Conservation (phyloP, 2,797 vertebrate species). For the Acrocephalus scirpaceus region DNA sequence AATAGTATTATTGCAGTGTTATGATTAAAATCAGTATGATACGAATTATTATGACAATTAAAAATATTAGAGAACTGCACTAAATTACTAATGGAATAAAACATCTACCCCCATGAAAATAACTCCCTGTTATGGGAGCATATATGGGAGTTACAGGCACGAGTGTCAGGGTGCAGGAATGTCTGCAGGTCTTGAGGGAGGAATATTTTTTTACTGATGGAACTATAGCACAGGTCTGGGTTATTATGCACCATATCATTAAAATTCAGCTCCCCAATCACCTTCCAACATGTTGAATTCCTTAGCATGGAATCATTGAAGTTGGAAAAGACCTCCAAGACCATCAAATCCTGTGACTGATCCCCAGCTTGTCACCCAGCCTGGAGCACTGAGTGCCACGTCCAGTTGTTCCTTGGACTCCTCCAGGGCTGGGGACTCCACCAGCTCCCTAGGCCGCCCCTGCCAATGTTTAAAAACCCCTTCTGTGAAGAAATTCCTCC, state of each 20-base stretch:
- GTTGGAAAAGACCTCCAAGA: neutral
- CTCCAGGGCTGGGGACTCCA: neutral
- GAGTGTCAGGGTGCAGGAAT: neutral
- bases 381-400: neutral
- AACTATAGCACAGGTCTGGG: neutral
- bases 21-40: neutral
- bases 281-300: neutral
- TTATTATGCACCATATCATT: fast-evolving
- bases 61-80: neutral
- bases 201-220: neutral
- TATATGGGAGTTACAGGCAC: too few species aligned
- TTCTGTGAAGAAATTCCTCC: neutral
- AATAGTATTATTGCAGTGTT: neutral
- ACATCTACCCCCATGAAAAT: neutral
- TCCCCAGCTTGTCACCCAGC: neutral
- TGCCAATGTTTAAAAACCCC: too few species aligned
- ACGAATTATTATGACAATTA: neutral
- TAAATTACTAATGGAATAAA: neutral
- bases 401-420: neutral
- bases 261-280: neutral
- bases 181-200: neutral
- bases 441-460: neutral
- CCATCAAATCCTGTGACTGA: fast-evolving
- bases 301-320: neutral
- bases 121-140: too few species aligned